Conservation (phyloP, 2,888 invertebrate genomes). For the Scaptomyza parva region DNA sequence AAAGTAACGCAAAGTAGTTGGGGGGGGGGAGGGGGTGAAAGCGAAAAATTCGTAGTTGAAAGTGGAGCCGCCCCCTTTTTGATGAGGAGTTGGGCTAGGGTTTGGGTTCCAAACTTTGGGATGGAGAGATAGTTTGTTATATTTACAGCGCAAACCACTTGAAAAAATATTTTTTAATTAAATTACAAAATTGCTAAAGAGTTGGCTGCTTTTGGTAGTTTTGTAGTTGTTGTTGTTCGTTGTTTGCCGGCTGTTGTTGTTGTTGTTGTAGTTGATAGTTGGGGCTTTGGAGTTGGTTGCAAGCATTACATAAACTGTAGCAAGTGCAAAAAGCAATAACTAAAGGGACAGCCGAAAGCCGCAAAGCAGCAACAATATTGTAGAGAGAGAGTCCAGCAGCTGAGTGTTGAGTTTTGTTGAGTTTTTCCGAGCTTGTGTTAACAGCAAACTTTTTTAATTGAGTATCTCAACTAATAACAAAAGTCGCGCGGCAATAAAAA, state of each 20-base stretch:
- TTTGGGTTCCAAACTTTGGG: slow-evolving; percentile 5
- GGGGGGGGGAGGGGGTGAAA: no score
- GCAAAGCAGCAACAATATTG: slow-evolving; percentile 58
- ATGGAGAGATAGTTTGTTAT: slow-evolving; percentile 71
- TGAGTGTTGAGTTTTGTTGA: slow-evolving; percentile 14
- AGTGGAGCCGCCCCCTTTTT: slow-evolving; percentile 23
- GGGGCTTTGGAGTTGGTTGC: slow-evolving; percentile 1
- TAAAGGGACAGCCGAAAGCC: slow-evolving; percentile 33
- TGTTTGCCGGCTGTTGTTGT: slow-evolving; percentile 17
- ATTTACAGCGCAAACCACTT: slow-evolving; percentile 79
- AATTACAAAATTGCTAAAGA: slow-evolving; percentile 80
- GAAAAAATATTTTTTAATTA: slow-evolving; percentile 81
- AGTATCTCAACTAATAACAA: slow-evolving; percentile 9
- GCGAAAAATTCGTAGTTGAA: slow-evolving; percentile 21
- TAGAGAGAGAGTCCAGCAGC: slow-evolving; percentile 14
- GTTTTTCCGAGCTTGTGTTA: not conserved
- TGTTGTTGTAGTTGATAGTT: slow-evolving; percentile 14
- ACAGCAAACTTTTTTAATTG: slow-evolving; percentile 35
- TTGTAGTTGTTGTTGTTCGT: slow-evolving; percentile 22
- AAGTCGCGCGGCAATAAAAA: not conserved
- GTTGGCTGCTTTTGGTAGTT: slow-evolving; percentile 57
- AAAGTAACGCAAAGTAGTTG: slow-evolving; percentile 58
- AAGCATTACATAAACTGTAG: slow-evolving; percentile 13
- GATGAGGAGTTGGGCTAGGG: slow-evolving; percentile 1
- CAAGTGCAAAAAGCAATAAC: slow-evolving; percentile 38